Conservation (phyloP, 2,888 invertebrate genomes). For the Scelioninae gen. 2 region DNA sequence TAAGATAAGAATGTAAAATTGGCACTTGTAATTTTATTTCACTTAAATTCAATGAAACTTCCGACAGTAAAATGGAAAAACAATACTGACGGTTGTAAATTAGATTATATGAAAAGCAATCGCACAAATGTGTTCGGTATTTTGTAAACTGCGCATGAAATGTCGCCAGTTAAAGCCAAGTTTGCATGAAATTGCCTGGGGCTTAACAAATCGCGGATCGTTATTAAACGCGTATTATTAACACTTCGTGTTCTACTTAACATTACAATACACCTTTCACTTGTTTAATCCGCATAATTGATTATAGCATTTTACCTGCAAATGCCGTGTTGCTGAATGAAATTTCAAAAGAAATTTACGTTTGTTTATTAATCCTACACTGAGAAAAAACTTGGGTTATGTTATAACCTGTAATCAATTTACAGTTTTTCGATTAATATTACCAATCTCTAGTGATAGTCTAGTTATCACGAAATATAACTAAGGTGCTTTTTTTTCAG, state of each 20-base stretch:
- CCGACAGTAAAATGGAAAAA: too few relatives aligned
- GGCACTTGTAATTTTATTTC: too few relatives aligned
- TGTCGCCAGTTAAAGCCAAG: neutral
- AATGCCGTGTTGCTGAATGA: slow-evolving; percentile 5
- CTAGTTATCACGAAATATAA: too few relatives aligned
- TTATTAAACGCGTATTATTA: slow-evolving; percentile 35
- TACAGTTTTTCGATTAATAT: too few relatives aligned
- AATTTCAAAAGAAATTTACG: slow-evolving; percentile 14
- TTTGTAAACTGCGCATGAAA: neutral
- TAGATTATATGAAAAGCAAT: neutral
- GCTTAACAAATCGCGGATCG: slow-evolving; percentile 5
- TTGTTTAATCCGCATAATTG: slow-evolving; percentile 36
- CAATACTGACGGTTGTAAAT: too few relatives aligned
- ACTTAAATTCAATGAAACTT: too few relatives aligned
- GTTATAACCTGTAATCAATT: too few relatives aligned
- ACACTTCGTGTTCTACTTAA: slow-evolving; percentile 35
- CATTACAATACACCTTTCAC: slow-evolving; percentile 48
- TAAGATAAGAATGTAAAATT: too few relatives aligned
- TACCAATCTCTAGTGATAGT: too few relatives aligned
- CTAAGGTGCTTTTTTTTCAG: too few relatives aligned
- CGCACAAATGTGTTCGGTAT: neutral
- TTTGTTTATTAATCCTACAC: too few relatives aligned
- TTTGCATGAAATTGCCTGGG: neutral
- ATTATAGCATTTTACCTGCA: slow-evolving; percentile 32
- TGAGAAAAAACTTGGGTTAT: too few relatives aligned